These are phyloP conservation scores for Astyanax mexicanus DNA, from an alignment of 2,797 vertebrate species.

Conservation along the genomic window DNA sequence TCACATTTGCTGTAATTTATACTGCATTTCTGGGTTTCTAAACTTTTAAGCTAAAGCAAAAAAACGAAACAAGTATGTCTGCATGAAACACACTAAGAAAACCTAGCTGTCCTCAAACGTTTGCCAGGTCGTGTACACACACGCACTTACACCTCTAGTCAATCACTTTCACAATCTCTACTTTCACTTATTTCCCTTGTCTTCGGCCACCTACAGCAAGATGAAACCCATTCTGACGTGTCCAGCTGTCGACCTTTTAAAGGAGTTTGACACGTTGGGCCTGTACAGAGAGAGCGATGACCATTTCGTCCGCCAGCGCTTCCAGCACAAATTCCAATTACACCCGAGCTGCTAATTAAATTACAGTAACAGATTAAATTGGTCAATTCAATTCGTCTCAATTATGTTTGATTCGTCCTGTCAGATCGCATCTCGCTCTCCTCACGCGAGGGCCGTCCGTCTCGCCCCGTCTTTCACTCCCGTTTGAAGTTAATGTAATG, in stretches of 20 bases:
- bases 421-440: slow-evolving; percentile 73
- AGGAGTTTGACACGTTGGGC: slow-evolving; percentile 14
- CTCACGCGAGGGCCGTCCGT: slow-evolving; percentile 61
- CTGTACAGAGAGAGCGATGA: neutral
- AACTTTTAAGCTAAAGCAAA: too few relatives aligned
- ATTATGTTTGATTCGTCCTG: slow-evolving; percentile 67
- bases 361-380: slow-evolving; percentile 76
- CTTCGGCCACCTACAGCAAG: neutral
- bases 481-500: neutral
- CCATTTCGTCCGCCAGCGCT: slow-evolving; percentile 29
- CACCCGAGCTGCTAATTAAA: slow-evolving; percentile 70
- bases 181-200: too few relatives aligned
- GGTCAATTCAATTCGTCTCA: slow-evolving; percentile 76
- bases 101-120: too few relatives aligned
- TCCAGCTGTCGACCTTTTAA: neutral
- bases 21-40: too few relatives aligned
- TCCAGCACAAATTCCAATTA: slow-evolving; percentile 74
- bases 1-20: too few relatives aligned
- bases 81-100: too few relatives aligned
- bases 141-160: neutral
- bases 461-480: slow-evolving; percentile 40
- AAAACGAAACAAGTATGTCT: too few relatives aligned
- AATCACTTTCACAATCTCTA: neutral
- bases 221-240: slow-evolving; percentile 32
- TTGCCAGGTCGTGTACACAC: neutral